Conservation (phyloP, 2,797 vertebrate species). For the Mallotus villosus region DNA sequence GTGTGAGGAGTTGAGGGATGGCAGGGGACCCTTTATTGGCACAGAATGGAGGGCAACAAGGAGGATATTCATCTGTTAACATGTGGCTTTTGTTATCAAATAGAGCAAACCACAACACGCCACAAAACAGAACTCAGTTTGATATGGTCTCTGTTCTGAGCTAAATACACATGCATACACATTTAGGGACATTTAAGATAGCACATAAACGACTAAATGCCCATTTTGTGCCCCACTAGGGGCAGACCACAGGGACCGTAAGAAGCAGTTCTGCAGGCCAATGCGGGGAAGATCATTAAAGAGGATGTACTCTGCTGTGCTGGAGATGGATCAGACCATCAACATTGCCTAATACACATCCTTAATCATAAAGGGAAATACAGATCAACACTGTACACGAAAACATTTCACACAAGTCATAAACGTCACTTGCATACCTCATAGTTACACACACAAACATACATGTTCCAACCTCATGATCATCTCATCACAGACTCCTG, state of each 20-base stretch:
- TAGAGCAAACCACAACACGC: constrained; percentile 31
- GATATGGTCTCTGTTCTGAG: not conserved
- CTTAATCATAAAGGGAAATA: not conserved
- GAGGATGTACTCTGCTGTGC: not conserved
- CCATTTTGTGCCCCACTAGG: too few species aligned
- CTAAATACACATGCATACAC: not conserved
- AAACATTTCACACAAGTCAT: not conserved
- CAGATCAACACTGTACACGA: not conserved
- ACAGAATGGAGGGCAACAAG: constrained; percentile 16
- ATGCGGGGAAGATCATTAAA: too few species aligned
- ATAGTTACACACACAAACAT: constrained; percentile 1
- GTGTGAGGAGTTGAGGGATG: not conserved
- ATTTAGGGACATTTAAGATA: not conserved
- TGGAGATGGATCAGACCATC: not conserved
- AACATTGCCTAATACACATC: not conserved
- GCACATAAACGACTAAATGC: not conserved
- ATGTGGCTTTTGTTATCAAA: constrained; percentile 45
- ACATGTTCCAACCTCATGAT: not conserved
- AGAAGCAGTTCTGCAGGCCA: too few species aligned
- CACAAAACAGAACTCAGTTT: constrained; percentile 2
- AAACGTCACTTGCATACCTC: not conserved
- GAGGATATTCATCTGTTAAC: constrained; percentile 43
- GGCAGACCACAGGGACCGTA: too few species aligned
- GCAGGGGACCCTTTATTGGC: constrained; percentile 9
- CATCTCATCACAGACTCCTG: constrained; percentile 7